Conservation (phyloP, 2,888 invertebrate genomes). For the Cephus pulcher region DNA sequence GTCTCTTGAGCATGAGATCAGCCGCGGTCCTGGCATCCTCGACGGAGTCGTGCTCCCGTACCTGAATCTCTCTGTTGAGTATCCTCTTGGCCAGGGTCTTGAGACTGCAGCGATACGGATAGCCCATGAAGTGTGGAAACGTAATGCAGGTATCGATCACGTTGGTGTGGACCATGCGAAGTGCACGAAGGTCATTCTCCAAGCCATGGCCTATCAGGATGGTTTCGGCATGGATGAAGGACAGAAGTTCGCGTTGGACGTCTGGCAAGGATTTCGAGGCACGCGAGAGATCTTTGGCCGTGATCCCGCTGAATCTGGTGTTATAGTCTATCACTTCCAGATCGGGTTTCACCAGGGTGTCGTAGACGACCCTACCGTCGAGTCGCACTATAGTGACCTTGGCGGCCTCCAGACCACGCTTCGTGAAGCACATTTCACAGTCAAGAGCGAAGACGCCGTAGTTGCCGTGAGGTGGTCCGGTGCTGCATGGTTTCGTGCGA, state of each 20-base stretch:
- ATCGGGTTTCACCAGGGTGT: conserved; percentile 86
- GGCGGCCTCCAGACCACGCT: conserved; percentile 85
- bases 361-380: conserved; percentile 83
- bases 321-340: conserved; percentile 91
- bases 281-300: conserved; percentile 72
- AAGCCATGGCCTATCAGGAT: conserved; percentile 95
- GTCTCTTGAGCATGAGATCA: conserved; percentile 80
- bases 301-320: conserved; percentile 95
- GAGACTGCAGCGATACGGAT: conserved; percentile 86
- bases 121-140: conserved; percentile 88
- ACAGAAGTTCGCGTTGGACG: conserved; percentile 88
- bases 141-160: conserved; percentile 92
- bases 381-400: conserved; percentile 86
- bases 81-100: conserved; percentile 80
- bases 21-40: conserved; percentile 94
- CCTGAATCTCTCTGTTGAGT: conserved; percentile 86
- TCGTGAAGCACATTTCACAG: conserved; percentile 97
- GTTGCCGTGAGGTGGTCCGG: conserved; percentile 68
- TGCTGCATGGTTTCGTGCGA: conserved; percentile 67
- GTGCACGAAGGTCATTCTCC: conserved; percentile 91
- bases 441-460: conserved; percentile 84
- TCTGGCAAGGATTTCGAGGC: conserved; percentile 77
- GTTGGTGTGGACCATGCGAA: conserved; percentile 84
- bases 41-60: conserved; percentile 83
- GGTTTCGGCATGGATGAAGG: conserved; percentile 83